A percentile compares a stretch with the other conserved stretches of the same genome.
phyloP scores from a whole-genome alignment of 1,140 invertebrate species.

The Kradibia gibbosae region DNA sequence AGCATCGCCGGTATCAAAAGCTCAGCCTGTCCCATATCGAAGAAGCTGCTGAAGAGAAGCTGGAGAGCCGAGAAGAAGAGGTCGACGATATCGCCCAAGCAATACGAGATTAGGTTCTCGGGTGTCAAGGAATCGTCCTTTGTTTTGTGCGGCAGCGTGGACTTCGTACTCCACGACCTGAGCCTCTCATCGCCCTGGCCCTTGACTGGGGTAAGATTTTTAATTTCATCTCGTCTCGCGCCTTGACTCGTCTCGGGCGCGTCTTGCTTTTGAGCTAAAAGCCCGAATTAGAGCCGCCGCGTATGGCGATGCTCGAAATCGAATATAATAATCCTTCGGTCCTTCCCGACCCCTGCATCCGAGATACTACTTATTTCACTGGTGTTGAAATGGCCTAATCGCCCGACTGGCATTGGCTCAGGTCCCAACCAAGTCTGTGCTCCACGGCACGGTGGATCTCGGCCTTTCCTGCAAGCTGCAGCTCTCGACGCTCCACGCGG shows the following conservation, averaged over 20 bases:
- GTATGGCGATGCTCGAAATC: too few relatives aligned
- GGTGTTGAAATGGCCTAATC: too few relatives aligned
- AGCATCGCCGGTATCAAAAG: not conserved
- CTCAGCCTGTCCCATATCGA: slow-evolving; percentile 58
- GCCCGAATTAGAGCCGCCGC: too few relatives aligned
- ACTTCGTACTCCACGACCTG: slow-evolving; percentile 54
- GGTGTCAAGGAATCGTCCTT: slow-evolving; percentile 54
- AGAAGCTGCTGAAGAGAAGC: slow-evolving; percentile 53
- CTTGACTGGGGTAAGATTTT: slow-evolving; percentile 53
- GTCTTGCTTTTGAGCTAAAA: too few relatives aligned
- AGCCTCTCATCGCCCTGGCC: slow-evolving; percentile 56
- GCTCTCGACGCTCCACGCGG: slow-evolving; percentile 57
- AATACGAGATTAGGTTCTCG: slow-evolving; percentile 16
- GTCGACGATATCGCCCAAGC: slow-evolving; percentile 37
- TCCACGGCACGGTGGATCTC: slow-evolving; percentile 61
- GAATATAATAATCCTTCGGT: too few relatives aligned
- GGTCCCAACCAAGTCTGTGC: slow-evolving; percentile 57
- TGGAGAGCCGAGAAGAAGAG: slow-evolving; percentile 27
- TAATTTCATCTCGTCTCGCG: too few relatives aligned
- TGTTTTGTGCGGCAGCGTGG: slow-evolving; percentile 53
- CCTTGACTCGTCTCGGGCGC: too few relatives aligned
- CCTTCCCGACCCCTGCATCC: too few relatives aligned
- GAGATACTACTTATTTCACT: too few relatives aligned
- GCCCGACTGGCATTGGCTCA: too few relatives aligned
- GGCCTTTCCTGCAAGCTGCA: slow-evolving; percentile 57